Conservation (phyloP, 2,797 vertebrate species). For the Pantherophis alleghaniensis region DNA sequence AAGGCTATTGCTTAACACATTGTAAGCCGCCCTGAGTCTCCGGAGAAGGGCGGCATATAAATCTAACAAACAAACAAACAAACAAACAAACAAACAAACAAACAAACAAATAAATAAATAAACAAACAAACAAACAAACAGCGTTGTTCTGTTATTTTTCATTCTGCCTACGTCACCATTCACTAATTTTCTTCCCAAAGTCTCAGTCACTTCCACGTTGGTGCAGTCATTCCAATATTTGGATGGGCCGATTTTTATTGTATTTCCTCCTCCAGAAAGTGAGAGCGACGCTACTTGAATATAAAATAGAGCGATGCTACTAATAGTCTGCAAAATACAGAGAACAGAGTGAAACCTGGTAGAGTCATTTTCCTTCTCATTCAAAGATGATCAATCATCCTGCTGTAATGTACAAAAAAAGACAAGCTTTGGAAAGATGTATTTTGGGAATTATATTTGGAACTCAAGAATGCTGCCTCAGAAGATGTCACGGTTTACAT, state of each 20-base stretch:
- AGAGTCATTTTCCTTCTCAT: background rate
- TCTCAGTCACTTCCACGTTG: background rate
- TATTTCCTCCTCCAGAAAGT: background rate
- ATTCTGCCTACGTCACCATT: background rate
- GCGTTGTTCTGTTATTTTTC: background rate
- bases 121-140: no score
- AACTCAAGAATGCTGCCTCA: background rate
- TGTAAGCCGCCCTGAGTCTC: no score
- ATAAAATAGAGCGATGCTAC: background rate
- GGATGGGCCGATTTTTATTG: background rate
- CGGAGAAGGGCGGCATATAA: no score
- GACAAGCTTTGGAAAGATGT: background rate
- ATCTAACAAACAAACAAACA: no score
- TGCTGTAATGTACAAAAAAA: background rate
- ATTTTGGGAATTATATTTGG: background rate
- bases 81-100: no score
- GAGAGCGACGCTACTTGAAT: background rate
- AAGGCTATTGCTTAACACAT: no score
- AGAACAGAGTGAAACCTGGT: background rate
- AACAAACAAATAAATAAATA: no score
- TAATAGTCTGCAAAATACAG: constrained; percentile 12
- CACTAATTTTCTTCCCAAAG: background rate
- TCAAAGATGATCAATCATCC: background rate
- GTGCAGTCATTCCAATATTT: constrained; percentile 28
- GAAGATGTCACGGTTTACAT: background rate